Base-by-base conservation (phyloP, 2,888 invertebrate genomes). In the Epirrhoe tristata region DNA sequence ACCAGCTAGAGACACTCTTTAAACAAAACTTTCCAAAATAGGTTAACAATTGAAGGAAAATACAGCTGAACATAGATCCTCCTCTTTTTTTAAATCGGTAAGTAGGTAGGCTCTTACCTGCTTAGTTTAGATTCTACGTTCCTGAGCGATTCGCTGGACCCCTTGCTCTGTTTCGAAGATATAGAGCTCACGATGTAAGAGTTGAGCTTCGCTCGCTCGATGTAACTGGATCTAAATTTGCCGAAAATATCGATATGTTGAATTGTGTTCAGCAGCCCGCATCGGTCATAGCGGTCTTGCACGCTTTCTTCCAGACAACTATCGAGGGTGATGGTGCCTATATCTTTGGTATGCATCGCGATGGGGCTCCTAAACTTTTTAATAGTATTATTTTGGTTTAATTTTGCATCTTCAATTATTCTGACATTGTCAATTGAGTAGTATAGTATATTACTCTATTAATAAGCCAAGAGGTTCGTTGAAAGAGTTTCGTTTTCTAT, bases 201-300 rank as follows among this genome's bases (percentile, higher is more conserved):
- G 10, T 67, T 59, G 10, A 32, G 10, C 0, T 6, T n/a, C 0
- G 43, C 59, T 0, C 55, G 70, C 34, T 80, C 79, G 0, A 66
- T 52, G 46, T 81, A 81, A 36, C 63, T 77, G 0, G 74, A 61
- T 1, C 73, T 70, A 1, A 54, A 69, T 58, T 78, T 83, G 0
- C 86, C 86, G 36, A 74, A 81, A 7, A 87, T 84, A 63, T 88
- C 86, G 0, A 87, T 82, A 51, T 87, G 87, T 58, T 87, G 83
- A 10, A 87, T 81, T 0, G 72, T 65, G 14, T 83, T 81, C 2
- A 82, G 65, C 34, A 81, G 66, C 3, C 58, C 61, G 56, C 86
- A 86, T 63, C 72, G 77, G 24, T 72, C 73, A 58, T 82, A 84
- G 0, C 79, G 76, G 0, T 80, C 80, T 34, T 63, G 65, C 0